Evolutionary conservation across 2,888 invertebrate genomes (phyloP), one percentile per base, ranked within the genome.

Genomic region (Hirtodrosophila alboralis): DNA sequence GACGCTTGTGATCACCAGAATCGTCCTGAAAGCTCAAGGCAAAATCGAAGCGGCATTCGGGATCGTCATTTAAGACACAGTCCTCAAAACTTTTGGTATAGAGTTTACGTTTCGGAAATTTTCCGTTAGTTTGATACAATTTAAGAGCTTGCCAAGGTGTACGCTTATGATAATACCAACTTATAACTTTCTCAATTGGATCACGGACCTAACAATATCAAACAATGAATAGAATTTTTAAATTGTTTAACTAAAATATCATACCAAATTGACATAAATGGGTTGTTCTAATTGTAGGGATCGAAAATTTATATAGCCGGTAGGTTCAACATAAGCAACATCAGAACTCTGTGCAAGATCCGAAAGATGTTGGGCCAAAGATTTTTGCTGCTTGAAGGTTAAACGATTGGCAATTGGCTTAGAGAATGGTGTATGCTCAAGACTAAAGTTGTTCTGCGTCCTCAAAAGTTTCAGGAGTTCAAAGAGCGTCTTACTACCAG

Each of bases 401-500:
- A 87, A 45, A n/a, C 41, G 75, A 3, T 64, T 1, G 69, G 49
- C 38, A 72, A 88, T 10, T 94, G 92, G 86, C 96, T 95, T 4
- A 1, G 6, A 48, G 8, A 13, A 13, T 94, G 14, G 9, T 3
- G 9, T 52, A 2, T 27, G 9, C 9, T 28, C 34, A 14, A 28
- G 18, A 9, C 12, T n/a, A 12, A 28, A 36, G 0, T 14, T 7
- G n/a, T 28, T 18, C 8, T 10, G 21, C 3, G 27, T 1, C 16
- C 33, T 26, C n/a, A 51, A 4, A 4, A 23, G 91, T 60, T 95
- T 90, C 27, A 96, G 90, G 16, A 96, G 92, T 89, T 96, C 96
- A 94, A 96, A 96, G 84, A 96, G 94, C 7, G 96, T 95, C 90
- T 96, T 95, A 44, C 95, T 96, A 60, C 96, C 96, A 21, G 96